Percentiles rank a stretch among this genome's conserved stretches.
phyloP scores from a whole-genome alignment of 2,888 invertebrate genomes.

The Cosmia trapezina region DNA sequence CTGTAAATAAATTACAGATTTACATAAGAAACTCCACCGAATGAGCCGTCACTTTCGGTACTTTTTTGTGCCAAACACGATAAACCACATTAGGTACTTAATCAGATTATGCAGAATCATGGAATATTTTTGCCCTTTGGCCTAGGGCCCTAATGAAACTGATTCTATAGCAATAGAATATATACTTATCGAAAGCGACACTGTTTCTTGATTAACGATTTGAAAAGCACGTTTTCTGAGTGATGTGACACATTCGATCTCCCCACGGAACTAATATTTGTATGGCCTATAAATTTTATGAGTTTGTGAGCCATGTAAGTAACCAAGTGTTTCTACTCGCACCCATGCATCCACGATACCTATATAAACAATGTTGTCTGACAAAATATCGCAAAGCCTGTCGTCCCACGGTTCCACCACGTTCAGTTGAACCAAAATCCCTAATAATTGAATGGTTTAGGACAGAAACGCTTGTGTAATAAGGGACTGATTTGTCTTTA shows the following conservation, averaged over 20 bases:
- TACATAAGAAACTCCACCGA: constrained; percentile 31
- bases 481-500: not conserved
- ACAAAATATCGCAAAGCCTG: not conserved
- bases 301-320: constrained; percentile 11
- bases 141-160: not conserved
- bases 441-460: not conserved
- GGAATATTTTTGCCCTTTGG: not conserved
- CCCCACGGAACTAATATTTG: constrained; percentile 21
- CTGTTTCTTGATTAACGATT: no score
- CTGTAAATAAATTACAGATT: constrained; percentile 31
- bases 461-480: not conserved
- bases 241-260: constrained; percentile 6
- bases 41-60: not conserved
- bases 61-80: not conserved
- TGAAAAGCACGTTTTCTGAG: not conserved
- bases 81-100: constrained; percentile 3
- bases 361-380: no score
- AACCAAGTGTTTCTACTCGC: no score
- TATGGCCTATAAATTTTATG: constrained; percentile 23
- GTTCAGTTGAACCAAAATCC: not conserved
- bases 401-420: not conserved
- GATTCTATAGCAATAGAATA: no score
- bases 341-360: no score
- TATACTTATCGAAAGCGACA: not conserved
- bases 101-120: not conserved